phyloP scores from a whole-genome alignment of 2,113 vertebrate species.

The Macrotus californicus region DNA sequence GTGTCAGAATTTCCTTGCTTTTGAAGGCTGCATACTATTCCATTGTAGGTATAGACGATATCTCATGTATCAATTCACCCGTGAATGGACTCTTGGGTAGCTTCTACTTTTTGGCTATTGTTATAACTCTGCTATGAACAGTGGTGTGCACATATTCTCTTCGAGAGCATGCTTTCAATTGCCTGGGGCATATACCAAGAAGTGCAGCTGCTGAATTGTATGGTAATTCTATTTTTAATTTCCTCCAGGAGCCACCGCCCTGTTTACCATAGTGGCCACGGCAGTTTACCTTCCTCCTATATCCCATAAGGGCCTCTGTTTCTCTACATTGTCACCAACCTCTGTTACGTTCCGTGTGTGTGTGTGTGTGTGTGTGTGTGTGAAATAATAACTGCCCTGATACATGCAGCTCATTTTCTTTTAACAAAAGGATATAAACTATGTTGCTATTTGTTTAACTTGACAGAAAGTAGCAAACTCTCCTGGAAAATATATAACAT shows the following conservation, averaged over 20 bases:
- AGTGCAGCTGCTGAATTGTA: not conserved
- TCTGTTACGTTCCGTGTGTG: no score
- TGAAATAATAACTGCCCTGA: not conserved
- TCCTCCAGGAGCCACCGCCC: not conserved
- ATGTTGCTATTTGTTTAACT: not conserved
- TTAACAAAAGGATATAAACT: not conserved
- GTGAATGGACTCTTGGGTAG: not conserved
- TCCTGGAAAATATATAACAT: not conserved
- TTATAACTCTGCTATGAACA: not conserved
- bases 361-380: no score
- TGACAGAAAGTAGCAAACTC: not conserved
- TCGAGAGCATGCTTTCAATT: not conserved
- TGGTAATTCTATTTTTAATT: not conserved
- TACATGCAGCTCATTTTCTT: not conserved
- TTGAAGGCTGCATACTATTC: not conserved
- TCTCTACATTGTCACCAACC: not conserved
- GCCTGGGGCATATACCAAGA: not conserved
- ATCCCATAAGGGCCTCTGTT: no score
- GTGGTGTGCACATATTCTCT: not conserved
- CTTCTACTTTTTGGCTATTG: not conserved
- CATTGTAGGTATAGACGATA: fast-evolving
- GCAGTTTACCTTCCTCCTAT: not conserved
- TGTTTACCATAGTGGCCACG: fast-evolving
- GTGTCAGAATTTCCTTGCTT: not conserved
- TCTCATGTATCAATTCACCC: not conserved